Evolutionary conservation across 2,888 invertebrate genomes (phyloP).

Genomic region (Myopa tessellatipennis): DNA sequence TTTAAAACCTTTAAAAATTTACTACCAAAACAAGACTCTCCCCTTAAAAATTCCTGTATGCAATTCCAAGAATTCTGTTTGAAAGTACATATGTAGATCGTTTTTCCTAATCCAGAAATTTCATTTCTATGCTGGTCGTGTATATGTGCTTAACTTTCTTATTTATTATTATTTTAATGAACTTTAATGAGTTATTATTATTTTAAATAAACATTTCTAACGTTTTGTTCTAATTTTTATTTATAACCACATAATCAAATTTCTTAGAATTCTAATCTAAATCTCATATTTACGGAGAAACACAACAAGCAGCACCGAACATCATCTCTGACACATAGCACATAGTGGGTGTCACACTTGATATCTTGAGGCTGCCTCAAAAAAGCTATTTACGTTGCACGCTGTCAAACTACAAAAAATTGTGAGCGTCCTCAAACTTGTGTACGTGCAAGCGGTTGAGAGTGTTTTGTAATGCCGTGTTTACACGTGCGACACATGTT

Average conservation of each 20-base stretch:
- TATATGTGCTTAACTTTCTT: neutral
- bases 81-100: constrained; percentile 48
- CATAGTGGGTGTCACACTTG: neutral
- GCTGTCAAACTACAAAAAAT: no score
- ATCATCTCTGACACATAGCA: neutral
- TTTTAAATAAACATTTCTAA: constrained; percentile 28
- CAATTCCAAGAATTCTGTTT: constrained; percentile 51
- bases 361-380: no score
- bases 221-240: constrained; percentile 38
- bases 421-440: no score
- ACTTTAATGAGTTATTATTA: constrained; percentile 28
- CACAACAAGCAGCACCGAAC: constrained; percentile 16
- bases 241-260: constrained; percentile 49
- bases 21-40: neutral
- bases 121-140: constrained; percentile 16
- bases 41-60: constrained; percentile 12
- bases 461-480: no score
- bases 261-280: constrained; percentile 48
- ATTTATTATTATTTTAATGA: neutral
- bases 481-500: no score
- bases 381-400: no score
- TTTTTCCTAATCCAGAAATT: constrained; percentile 50
- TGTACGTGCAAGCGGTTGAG: no score
- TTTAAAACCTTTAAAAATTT: neutral
- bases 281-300: constrained; percentile 26